Conservation (phyloP, 1,140 invertebrate genomes). For the Drosophila pruinosa region DNA sequence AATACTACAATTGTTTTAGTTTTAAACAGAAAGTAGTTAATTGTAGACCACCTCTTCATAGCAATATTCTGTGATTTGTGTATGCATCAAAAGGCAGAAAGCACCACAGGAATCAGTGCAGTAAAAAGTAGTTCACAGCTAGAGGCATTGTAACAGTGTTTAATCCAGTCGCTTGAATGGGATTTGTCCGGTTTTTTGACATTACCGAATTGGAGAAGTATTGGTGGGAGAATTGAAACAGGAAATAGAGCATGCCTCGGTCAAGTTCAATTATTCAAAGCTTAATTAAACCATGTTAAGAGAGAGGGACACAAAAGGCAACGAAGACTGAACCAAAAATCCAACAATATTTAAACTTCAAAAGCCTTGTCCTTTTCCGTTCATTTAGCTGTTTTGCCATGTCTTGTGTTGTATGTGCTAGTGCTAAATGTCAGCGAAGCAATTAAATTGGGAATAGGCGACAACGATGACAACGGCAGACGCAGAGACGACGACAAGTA, state of each 20-base stretch:
- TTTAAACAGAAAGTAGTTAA: no score
- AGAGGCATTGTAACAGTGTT: neutral
- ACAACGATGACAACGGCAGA: conserved; percentile 19
- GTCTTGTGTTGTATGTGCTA: conserved; percentile 27
- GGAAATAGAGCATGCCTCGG: neutral
- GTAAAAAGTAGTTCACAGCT: neutral
- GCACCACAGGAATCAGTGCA: neutral
- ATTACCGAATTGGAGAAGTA: conserved; percentile 15
- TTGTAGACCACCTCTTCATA: no score
- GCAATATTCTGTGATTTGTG: no score
- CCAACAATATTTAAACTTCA: conserved; percentile 35
- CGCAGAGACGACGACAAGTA: conserved; percentile 1
- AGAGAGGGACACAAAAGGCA: neutral
- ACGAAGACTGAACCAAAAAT: conserved; percentile 21
- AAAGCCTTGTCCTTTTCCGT: conserved; percentile 2
- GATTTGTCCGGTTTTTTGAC: conserved; percentile 21
- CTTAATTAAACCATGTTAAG: conserved; percentile 10
- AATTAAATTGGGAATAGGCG: conserved; percentile 74
- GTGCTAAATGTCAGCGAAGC: conserved; percentile 78
- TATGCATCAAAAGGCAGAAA: neutral
- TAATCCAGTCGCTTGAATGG: conserved; percentile 42
- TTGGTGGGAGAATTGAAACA: neutral
- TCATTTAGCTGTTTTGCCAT: neutral
- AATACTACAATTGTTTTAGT: no score
- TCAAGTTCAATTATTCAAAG: conserved; percentile 29